Evolutionary conservation across 1,140 invertebrate species (phyloP).

Genomic region (Drosophila kanapiae): DNA sequence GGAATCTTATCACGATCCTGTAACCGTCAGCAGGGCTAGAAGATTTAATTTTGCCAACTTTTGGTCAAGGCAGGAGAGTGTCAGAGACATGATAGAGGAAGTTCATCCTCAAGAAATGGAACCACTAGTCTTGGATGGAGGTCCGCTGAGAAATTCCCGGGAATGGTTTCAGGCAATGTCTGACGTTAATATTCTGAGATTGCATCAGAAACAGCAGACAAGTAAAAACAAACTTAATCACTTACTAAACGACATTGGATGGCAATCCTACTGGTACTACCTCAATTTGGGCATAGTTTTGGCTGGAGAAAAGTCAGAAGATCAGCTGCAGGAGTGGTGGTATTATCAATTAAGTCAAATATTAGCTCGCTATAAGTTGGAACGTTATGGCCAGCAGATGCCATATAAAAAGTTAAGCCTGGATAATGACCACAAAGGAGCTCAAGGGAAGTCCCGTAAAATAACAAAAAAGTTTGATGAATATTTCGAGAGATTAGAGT

Average conservation of each 20-base stretch:
- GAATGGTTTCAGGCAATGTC: constrained; percentile 56
- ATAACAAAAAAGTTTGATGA: neutral
- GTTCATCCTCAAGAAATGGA: constrained; percentile 22
- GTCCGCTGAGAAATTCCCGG: constrained; percentile 7
- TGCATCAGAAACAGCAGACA: neutral
- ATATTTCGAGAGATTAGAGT: constrained; percentile 8
- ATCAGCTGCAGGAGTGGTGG: constrained; percentile 47
- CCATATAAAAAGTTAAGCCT: constrained; percentile 15
- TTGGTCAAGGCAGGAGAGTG: constrained; percentile 27
- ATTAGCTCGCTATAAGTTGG: constrained; percentile 57
- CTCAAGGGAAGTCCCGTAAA: neutral
- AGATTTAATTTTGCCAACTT: constrained; percentile 49
- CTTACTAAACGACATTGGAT: constrained; percentile 42
- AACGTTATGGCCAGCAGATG: constrained; percentile 41
- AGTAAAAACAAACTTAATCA: neutral
- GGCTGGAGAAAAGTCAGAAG: neutral
- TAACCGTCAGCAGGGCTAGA: constrained; percentile 87
- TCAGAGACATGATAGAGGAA: constrained; percentile 11
- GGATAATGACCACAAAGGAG: neutral
- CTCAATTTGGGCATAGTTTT: constrained; percentile 52
- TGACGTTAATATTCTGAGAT: constrained; percentile 40
- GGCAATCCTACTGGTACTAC: constrained; percentile 62
- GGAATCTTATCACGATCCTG: constrained; percentile 88
- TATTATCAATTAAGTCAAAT: constrained; percentile 54
- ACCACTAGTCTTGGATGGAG: constrained; percentile 14